Evolutionary conservation across 1,140 invertebrate species (phyloP).

Genomic region (Metopolophium dirhodum): DNA sequence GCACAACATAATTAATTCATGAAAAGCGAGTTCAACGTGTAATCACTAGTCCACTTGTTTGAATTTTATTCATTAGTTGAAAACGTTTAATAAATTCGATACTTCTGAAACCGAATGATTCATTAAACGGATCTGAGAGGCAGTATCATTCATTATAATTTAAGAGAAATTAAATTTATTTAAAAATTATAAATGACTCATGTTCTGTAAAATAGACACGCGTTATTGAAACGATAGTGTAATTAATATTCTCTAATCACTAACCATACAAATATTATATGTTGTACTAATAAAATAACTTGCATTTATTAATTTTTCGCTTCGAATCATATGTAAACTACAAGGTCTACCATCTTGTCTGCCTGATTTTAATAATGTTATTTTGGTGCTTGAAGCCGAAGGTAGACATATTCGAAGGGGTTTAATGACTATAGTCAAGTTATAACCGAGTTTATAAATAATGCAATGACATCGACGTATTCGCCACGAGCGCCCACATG

Average conservation of each 20-base stretch:
- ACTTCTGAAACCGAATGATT: background rate
- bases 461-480: conserved; percentile 38
- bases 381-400: background rate
- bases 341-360: background rate
- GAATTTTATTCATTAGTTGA: conserved; percentile 5
- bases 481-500: background rate
- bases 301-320: background rate
- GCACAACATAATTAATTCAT: background rate
- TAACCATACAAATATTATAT: background rate
- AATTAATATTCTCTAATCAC: background rate
- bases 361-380: conserved; percentile 24
- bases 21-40: background rate
- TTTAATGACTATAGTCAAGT: background rate
- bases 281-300: background rate
- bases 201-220: background rate
- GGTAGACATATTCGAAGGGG: background rate
- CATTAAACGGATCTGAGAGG: background rate
- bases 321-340: background rate
- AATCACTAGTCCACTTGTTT: conserved; percentile 9
- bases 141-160: background rate
- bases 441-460: conserved; percentile 39
- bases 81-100: conserved; percentile 5
- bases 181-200: background rate
- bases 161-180: background rate
- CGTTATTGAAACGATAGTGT: background rate